A percentile compares a stretch with the other conserved stretches of the same genome.
phyloP scores from a whole-genome alignment of 2,888 invertebrate genomes.

The Pandemis corylana region DNA sequence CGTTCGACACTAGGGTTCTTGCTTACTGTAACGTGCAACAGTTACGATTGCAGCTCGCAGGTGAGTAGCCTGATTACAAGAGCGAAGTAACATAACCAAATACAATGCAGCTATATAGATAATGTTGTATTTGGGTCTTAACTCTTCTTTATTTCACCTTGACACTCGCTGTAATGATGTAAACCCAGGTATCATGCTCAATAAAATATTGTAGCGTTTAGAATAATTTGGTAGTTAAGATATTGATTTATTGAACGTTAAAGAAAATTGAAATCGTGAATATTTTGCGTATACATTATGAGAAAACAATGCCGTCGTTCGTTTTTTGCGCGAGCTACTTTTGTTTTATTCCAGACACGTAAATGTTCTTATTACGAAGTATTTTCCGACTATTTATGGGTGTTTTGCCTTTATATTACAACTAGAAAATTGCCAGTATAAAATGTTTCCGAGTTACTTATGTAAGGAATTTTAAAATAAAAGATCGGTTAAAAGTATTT shows the following conservation, averaged over 20 bases:
- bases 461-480: too few species aligned
- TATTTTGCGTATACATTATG: not conserved
- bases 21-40: too few species aligned
- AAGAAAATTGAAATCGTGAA: not conserved
- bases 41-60: too few species aligned
- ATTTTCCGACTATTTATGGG: not conserved
- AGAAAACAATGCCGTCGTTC: not conserved
- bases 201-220: not conserved
- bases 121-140: too few species aligned
- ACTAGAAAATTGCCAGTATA: not conserved
- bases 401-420: not conserved
- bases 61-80: too few species aligned
- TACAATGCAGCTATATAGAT: too few species aligned
- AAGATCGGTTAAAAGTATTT: too few species aligned
- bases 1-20: too few species aligned
- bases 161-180: not conserved
- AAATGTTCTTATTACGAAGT: not conserved
- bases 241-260: conserved; percentile 2
- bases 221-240: not conserved
- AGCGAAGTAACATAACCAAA: too few species aligned
- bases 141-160: not conserved
- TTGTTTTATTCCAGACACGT: not conserved
- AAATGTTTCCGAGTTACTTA: not conserved
- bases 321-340: not conserved
- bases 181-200: not conserved